A percentile compares a stretch with the other conserved stretches of the same genome.
These are phyloP conservation scores for Metopia argyrocephala DNA, from an alignment of 2,888 invertebrate genomes.

Conservation along the genomic window DNA sequence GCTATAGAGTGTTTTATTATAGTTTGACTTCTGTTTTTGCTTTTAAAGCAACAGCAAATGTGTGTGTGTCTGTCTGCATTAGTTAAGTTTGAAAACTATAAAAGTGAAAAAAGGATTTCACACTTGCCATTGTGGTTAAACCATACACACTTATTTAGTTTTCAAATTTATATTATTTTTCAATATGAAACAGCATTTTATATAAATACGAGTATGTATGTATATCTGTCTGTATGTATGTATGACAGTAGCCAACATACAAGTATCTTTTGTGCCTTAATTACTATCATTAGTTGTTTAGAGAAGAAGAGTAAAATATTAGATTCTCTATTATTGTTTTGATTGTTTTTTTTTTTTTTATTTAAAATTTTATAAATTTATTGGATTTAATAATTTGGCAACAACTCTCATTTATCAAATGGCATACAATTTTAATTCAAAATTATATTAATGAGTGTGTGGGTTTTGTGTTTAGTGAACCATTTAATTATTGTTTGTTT, in stretches of 20 bases:
- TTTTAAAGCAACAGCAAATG: conserved; percentile 7
- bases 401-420: conserved; percentile 47
- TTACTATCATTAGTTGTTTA: neutral
- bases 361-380: conserved; percentile 55
- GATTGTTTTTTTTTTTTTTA: conserved; percentile 43
- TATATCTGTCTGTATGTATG: too few relatives aligned
- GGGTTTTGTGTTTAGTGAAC: conserved; percentile 3
- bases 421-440: neutral
- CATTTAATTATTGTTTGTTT: too few relatives aligned
- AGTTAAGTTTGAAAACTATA: conserved; percentile 35
- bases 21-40: conserved; percentile 41
- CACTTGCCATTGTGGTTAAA: conserved; percentile 53
- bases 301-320: neutral
- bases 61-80: conserved; percentile 2
- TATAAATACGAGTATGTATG: too few relatives aligned
- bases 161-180: neutral
- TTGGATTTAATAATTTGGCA: conserved; percentile 55
- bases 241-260: neutral
- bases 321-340: neutral
- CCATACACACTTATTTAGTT: neutral
- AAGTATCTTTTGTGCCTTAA: neutral
- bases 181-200: neutral
- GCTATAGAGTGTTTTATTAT: too few relatives aligned
- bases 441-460: neutral
- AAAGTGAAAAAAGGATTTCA: conserved; percentile 62